These are phyloP conservation scores for Temnothorax curvispinosus DNA, from an alignment of 1,140 invertebrate species.

Conservation along the genomic window DNA sequence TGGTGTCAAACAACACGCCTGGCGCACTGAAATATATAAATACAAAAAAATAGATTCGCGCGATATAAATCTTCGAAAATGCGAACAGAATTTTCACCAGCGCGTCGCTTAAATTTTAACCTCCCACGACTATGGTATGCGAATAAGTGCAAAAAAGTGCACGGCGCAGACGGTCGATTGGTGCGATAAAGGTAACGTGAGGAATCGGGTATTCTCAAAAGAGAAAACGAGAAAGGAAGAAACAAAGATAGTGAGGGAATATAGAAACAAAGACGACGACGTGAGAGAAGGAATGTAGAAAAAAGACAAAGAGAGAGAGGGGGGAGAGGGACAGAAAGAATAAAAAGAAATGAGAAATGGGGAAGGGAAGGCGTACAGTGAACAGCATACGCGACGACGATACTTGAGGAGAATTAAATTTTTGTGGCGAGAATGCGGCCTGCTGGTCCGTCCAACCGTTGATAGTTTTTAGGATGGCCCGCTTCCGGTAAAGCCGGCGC, in stretches of 20 bases:
- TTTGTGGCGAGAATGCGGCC: slow-evolving; percentile 41
- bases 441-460: not conserved
- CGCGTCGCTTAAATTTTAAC: slow-evolving; percentile 53
- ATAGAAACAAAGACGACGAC: not conserved
- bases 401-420: slow-evolving; percentile 53
- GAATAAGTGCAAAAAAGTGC: slow-evolving; percentile 67
- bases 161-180: slow-evolving; percentile 58
- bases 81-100: not conserved
- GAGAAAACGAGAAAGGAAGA: not conserved
- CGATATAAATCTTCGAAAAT: not conserved
- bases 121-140: slow-evolving; percentile 63
- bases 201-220: slow-evolving; percentile 51
- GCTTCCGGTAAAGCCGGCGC: slow-evolving; percentile 39
- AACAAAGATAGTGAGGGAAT: slow-evolving; percentile 1
- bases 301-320: slow-evolving; percentile 15
- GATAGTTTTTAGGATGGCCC: slow-evolving; percentile 40
- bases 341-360: slow-evolving; percentile 36
- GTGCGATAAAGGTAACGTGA: slow-evolving; percentile 31
- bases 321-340: slow-evolving; percentile 21
- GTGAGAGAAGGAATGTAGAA: slow-evolving; percentile 11
- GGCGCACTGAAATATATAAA: not conserved
- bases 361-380: slow-evolving; percentile 23
- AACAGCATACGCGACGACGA: not conserved
- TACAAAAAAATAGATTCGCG: not conserved
- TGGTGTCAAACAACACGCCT: not conserved